A percentile compares a stretch with the other conserved stretches of the same genome.
phyloP scores from a whole-genome alignment of 2,113 vertebrate species.

The Plecturocebus donacophilus region DNA sequence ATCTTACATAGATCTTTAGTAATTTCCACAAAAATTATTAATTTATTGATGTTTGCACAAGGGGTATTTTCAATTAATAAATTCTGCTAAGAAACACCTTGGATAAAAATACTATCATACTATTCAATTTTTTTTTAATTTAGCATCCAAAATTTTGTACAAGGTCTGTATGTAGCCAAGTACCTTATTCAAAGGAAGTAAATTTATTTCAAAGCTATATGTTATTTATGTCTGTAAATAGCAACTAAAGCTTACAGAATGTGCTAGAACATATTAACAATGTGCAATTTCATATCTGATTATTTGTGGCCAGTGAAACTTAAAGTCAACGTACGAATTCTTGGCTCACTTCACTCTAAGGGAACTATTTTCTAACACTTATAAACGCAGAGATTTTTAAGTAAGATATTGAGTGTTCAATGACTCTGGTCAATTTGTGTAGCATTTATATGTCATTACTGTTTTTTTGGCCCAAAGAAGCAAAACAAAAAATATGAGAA shows the following conservation, averaged over 20 bases:
- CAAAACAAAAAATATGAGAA: background rate
- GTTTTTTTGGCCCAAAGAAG: background rate
- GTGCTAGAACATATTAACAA: background rate
- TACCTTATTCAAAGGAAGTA: background rate
- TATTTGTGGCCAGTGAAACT: background rate
- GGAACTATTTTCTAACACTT: background rate
- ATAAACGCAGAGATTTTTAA: background rate
- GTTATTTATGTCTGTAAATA: constrained; percentile 18
- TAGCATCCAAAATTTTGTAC: background rate
- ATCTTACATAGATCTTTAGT: background rate
- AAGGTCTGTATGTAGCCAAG: background rate
- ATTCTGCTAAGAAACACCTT: background rate
- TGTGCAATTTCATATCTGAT: background rate
- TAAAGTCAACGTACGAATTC: background rate
- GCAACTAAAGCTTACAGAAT: background rate
- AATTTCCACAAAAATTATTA: background rate
- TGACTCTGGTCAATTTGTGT: background rate
- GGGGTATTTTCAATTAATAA: background rate
- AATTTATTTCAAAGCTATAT: background rate
- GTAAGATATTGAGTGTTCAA: background rate
- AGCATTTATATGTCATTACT: background rate
- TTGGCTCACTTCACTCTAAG: background rate
- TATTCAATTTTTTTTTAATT: background rate
- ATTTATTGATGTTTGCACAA: background rate
- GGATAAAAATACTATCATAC: background rate